These are phyloP conservation scores for Etheostoma spectabile DNA, from an alignment of 2,113 vertebrate species.

Conservation along the genomic window DNA sequence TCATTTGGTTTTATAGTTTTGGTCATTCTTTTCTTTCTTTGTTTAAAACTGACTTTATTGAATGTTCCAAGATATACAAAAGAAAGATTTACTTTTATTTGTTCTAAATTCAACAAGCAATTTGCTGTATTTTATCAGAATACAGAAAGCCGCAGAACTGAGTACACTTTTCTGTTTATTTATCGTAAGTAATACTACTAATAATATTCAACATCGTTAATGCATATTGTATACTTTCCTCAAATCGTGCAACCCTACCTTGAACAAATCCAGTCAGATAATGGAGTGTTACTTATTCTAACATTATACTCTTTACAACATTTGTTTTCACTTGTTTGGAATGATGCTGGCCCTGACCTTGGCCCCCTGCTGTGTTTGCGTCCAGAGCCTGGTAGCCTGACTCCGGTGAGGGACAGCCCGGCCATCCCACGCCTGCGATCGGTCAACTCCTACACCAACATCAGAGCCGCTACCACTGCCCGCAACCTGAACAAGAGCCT, in stretches of 20 bases:
- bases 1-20: background rate
- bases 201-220: too few species aligned
- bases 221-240: too few species aligned
- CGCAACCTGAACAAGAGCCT: slow-evolving; percentile 97
- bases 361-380: background rate
- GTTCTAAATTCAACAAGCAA: too few species aligned
- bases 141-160: too few species aligned
- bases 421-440: slow-evolving; percentile 93
- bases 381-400: slow-evolving; percentile 92
- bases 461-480: slow-evolving; percentile 91
- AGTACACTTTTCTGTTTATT: too few species aligned
- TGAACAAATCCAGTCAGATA: background rate
- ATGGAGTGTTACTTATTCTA: background rate
- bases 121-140: too few species aligned
- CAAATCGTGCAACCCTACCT: too few species aligned
- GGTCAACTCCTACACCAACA: slow-evolving; percentile 99
- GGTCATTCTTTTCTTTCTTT: background rate
- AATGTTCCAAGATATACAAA: background rate
- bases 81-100: background rate
- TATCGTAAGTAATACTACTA: too few species aligned
- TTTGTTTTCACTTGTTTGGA: background rate
- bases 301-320: background rate
- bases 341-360: background rate
- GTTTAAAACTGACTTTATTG: background rate
- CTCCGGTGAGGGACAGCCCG: slow-evolving; percentile 92